Evolutionary conservation across 2,888 invertebrate species (phyloP).

Genomic region (Spilosoma lubricipeda): DNA sequence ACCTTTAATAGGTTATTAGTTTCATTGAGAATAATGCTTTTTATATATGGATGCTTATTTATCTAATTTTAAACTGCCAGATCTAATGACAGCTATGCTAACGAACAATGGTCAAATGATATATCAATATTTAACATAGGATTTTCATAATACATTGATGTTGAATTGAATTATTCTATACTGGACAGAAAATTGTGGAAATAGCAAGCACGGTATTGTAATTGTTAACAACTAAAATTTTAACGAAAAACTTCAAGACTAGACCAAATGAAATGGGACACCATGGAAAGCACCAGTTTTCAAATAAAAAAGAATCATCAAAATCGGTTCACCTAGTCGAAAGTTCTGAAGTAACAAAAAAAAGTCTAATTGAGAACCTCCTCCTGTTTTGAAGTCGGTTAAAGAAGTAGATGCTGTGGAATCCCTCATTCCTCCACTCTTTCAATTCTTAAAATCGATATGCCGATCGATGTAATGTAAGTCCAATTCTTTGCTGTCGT

Average conservation of each 20-base stretch:
- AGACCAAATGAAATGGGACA: too few relatives aligned
- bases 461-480: constrained; percentile 10
- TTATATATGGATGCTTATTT: constrained; percentile 42
- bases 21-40: constrained; percentile 41
- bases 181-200: neutral
- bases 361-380: too few relatives aligned
- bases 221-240: neutral
- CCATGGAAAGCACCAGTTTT: too few relatives aligned
- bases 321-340: too few relatives aligned
- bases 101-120: constrained; percentile 17
- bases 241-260: too few relatives aligned
- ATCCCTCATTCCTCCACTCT: neutral
- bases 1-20: constrained; percentile 29
- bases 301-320: too few relatives aligned
- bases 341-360: too few relatives aligned
- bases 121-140: constrained; percentile 15
- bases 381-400: too few relatives aligned
- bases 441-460: neutral
- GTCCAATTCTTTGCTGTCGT: constrained; percentile 40
- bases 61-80: constrained; percentile 27
- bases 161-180: neutral
- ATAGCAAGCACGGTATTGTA: constrained; percentile 4
- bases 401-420: neutral
- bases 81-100: constrained; percentile 29
- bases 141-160: constrained; percentile 13